phyloP scores from a whole-genome alignment of 2,113 vertebrate species.

The Phaethon lepturus region DNA sequence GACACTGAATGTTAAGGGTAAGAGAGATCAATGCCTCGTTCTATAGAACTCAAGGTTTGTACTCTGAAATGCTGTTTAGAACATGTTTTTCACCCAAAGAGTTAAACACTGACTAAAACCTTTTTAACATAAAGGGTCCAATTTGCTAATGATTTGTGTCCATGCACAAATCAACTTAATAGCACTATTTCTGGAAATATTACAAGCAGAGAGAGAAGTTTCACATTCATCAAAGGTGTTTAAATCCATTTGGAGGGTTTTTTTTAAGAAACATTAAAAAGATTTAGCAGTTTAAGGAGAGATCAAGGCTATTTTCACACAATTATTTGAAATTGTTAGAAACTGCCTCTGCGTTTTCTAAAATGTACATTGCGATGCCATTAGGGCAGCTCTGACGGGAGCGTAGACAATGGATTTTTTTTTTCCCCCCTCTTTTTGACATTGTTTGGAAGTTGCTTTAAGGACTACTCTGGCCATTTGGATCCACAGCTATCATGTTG shows the following conservation, averaged over 20 bases:
- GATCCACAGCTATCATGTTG: not conserved
- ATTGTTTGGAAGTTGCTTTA: conserved; percentile 41
- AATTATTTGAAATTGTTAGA: conserved; percentile 75
- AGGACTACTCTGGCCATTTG: conserved; percentile 22
- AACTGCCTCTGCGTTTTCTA: conserved; percentile 35
- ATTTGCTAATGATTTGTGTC: conserved; percentile 72
- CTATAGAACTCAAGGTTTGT: conserved; percentile 24
- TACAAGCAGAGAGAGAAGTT: conserved; percentile 64
- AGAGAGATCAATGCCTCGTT: conserved; percentile 32
- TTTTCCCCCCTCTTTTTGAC: not conserved
- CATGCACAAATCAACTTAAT: conserved; percentile 75
- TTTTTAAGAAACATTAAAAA: conserved; percentile 67
- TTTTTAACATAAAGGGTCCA: conserved; percentile 53
- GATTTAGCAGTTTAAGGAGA: conserved; percentile 72
- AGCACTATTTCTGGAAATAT: conserved; percentile 74
- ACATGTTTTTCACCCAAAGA: not conserved
- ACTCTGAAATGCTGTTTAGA: not conserved
- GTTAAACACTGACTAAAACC: conserved; percentile 54
- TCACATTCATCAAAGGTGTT: conserved; percentile 72
- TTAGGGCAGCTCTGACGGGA: not conserved
- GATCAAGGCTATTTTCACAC: conserved; percentile 68
- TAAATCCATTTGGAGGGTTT: conserved; percentile 69
- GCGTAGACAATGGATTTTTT: not conserved
- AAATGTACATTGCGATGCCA: conserved; percentile 4
- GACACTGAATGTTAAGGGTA: conserved; percentile 47